Evolutionary conservation across 2,797 vertebrate genomes (phyloP).

Genomic region (Phrynocephalus forsythii): DNA sequence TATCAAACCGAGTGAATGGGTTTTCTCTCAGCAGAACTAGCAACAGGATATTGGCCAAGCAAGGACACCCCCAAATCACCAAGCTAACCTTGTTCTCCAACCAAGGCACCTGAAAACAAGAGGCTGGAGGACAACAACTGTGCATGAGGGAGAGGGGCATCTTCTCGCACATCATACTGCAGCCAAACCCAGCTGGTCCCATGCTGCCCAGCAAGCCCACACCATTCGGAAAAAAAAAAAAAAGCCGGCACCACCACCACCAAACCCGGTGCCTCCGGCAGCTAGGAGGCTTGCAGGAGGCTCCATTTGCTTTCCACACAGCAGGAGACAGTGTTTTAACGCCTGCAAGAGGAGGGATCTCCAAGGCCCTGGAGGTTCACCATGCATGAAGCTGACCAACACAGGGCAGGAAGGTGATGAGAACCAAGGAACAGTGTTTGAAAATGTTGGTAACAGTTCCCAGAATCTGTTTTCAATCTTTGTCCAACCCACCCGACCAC

Average conservation of each 20-base stretch:
- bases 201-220: conserved; percentile 23
- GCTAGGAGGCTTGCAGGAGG: not conserved
- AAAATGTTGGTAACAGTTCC: not conserved
- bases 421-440: not conserved
- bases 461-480: not conserved
- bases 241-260: too few species aligned
- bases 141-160: not conserved
- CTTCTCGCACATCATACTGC: conserved; percentile 3
- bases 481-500: too few species aligned
- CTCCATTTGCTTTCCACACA: not conserved
- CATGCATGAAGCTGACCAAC: not conserved
- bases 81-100: not conserved
- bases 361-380: not conserved
- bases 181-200: conserved; percentile 15
- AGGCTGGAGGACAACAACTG: not conserved
- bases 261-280: too few species aligned
- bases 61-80: not conserved
- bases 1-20: too few species aligned
- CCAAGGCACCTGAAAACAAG: not conserved
- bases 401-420: not conserved
- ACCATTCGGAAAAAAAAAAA: conserved; percentile 17
- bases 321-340: not conserved
- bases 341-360: not conserved
- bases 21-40: too few species aligned
- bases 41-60: too few species aligned